Conservation (phyloP, 2,797 vertebrate species). For the Naso thynnoides region DNA sequence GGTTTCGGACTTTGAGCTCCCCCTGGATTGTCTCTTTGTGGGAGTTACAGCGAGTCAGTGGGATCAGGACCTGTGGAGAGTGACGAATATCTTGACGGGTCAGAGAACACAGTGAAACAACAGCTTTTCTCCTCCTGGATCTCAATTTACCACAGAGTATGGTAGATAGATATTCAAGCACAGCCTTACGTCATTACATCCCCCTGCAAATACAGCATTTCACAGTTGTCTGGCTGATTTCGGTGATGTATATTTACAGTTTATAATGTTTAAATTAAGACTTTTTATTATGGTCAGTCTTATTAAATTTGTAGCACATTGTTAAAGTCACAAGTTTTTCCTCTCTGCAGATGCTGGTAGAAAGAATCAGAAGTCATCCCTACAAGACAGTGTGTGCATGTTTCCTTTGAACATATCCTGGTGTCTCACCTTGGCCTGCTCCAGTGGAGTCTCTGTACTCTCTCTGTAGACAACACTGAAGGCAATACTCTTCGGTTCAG, state of each 20-base stretch:
- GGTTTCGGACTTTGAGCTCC: constrained; percentile 90
- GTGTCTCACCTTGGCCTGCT: constrained; percentile 90
- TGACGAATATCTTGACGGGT: not conserved
- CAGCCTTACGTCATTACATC: not conserved
- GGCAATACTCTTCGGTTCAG: constrained; percentile 94
- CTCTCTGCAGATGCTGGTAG: no score
- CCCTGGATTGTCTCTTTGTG: constrained; percentile 95
- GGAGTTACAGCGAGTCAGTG: constrained; percentile 94
- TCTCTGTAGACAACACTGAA: constrained; percentile 94
- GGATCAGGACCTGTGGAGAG: constrained; percentile 93
- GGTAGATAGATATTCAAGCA: not conserved
- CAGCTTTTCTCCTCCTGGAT: no score
- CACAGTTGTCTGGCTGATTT: not conserved
- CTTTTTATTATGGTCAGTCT: not conserved
- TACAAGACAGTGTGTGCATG: no score
- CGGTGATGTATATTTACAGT: not conserved
- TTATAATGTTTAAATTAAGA: not conserved
- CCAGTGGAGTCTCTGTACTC: constrained; percentile 82
- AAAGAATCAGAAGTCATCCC: no score
- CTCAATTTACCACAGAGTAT: no score
- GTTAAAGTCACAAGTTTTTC: not conserved
- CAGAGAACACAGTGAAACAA: no score
- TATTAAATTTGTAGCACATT: not conserved
- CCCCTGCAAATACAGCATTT: no score
- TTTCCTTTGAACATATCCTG: not conserved